These are phyloP conservation scores for Aurelia sp. DNA, from an alignment of 30 jellyfish, hydroid and myxozoan species.

Conservation along the genomic window DNA sequence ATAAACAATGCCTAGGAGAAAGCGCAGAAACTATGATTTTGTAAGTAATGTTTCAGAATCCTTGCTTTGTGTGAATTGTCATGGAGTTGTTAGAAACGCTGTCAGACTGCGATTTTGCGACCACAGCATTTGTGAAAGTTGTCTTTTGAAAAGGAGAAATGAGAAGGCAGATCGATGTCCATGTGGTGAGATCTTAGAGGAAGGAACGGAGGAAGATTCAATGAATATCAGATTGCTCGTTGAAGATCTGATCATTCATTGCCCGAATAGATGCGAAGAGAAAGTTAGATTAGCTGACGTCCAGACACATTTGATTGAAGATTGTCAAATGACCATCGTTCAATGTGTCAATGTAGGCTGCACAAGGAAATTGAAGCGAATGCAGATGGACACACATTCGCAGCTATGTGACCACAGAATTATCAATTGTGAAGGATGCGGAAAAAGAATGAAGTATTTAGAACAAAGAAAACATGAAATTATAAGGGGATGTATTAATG, in stretches of 20 bases:
- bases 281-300: constrained; percentile 1
- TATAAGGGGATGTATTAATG: constrained; percentile 46
- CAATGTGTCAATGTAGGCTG: constrained; percentile 46
- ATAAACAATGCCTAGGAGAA: constrained; percentile 30
- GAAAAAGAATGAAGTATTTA: constrained; percentile 13
- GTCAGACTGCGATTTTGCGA: constrained; percentile 28
- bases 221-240: constrained; percentile 5
- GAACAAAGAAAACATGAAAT: constrained; percentile 62
- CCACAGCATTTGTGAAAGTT: constrained; percentile 49
- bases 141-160: constrained; percentile 31
- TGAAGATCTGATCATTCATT: constrained; percentile 27
- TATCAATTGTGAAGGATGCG: constrained; percentile 65
- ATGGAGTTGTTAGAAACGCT: constrained; percentile 25
- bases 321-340: constrained; percentile 42
- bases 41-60: constrained; percentile 54
- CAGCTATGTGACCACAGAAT: constrained; percentile 49
- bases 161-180: constrained; percentile 25
- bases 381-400: constrained; percentile 33
- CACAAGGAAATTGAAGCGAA: constrained; percentile 17
- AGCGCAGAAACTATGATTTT: constrained; percentile 7
- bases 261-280: constrained; percentile 61
- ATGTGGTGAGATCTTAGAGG: constrained; percentile 38
- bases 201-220: constrained; percentile 44
- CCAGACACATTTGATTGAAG: constrained; percentile 1
- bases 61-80: constrained; percentile 40